Conservation (phyloP, 2,888 invertebrate genomes). For the Lottia gigantea region DNA sequence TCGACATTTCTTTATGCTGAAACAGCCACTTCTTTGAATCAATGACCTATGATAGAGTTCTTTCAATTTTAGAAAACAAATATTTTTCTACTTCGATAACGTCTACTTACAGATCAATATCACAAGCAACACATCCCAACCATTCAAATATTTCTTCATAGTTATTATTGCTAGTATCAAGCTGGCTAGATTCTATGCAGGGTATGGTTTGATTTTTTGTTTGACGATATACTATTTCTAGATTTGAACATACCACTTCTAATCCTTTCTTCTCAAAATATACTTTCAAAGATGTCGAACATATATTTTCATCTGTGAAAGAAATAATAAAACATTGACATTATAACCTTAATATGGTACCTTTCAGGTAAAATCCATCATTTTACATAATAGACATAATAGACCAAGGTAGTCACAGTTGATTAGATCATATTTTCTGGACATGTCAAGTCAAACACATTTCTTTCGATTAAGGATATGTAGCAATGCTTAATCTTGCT, state of each 20-base stretch:
- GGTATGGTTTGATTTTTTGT: constrained; percentile 29
- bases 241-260: constrained; percentile 16
- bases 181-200: constrained; percentile 23
- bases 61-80: too few relatives aligned
- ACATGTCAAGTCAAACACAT: too few relatives aligned
- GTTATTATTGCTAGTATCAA: constrained; percentile 27
- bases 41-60: too few relatives aligned
- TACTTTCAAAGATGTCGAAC: constrained; percentile 51
- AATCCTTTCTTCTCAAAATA: constrained; percentile 47
- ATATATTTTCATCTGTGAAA: constrained; percentile 50
- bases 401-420: too few relatives aligned
- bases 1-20: too few relatives aligned
- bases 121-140: constrained; percentile 58
- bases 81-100: too few relatives aligned
- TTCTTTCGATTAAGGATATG: too few relatives aligned
- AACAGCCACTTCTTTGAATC: too few relatives aligned
- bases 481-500: too few relatives aligned
- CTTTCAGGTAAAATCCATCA: too few relatives aligned
- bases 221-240: constrained; percentile 30
- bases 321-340: not conserved
- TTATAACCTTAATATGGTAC: not conserved
- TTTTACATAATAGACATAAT: too few relatives aligned
- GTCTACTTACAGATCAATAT: constrained; percentile 33
- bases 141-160: constrained; percentile 55
- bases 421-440: too few relatives aligned